Evolutionary conservation across 2,113 vertebrate genomes (phyloP), one percentile per base, ranked within the genome.

Genomic region (Abramis brama): DNA sequence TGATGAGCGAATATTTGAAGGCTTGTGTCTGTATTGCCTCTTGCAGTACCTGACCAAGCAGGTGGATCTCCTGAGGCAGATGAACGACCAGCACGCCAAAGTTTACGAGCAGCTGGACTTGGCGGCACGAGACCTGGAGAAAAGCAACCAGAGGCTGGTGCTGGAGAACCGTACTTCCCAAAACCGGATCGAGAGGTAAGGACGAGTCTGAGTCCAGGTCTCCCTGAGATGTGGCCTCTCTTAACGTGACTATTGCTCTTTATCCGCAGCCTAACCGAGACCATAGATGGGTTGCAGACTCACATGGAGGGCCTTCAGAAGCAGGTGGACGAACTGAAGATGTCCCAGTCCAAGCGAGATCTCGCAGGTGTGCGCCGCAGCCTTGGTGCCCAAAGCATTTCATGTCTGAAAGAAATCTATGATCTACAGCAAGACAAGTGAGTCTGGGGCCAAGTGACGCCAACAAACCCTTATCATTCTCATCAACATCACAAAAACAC

Each of bases 61-160:
- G 90, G 96, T 98, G 92, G 97, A 98, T 23, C 94, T 97, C 45
- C 86, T 98, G 60, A 93, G 97, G 36, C 97, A 97, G 88, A 96
- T 98, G 97, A 99, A 99, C 0, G 97, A 99, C 81, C 98, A 99
- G 90, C 98, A 99, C 1, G 96, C 97, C 12, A 98, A 97, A 88
- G 95, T 99, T 55, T 99, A 99, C 0, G 98, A 99, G 84, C 98
- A 99, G 87, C 94, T 99, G 39, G 98, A 99, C 66, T 30, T 93
- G 83, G 96, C 96, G 0, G 94, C 97, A 17, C 93, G 96, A 75
- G 98, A 99, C 9, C 94, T 99, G 80, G 98, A 99, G 88, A 95
- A 96, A 76, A 93, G 95, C 23, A 99, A 99, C 90, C 94, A 95
- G 81, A 96, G 95, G 60, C 95, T 99, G 11, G 95, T 97, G 76